Evolutionary conservation across 2,888 invertebrate genomes (phyloP).

Genomic region (Xestia rhomboidea): DNA sequence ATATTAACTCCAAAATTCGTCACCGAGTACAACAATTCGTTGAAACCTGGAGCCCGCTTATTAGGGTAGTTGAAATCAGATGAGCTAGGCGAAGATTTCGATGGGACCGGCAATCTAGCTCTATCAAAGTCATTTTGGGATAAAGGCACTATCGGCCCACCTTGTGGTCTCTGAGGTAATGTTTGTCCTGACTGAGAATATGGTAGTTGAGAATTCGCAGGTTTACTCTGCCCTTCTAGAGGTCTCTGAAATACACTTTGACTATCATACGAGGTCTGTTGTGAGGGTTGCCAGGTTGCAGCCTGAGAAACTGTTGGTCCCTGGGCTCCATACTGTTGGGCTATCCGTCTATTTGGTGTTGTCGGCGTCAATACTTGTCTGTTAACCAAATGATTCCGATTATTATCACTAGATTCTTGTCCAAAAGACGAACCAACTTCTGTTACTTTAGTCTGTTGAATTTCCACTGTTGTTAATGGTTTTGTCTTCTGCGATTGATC

Average conservation of each 20-base stretch:
- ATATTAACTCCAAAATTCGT: constrained; percentile 79
- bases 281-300: not conserved
- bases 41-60: constrained; percentile 27
- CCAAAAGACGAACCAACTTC: constrained; percentile 18
- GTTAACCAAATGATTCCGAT: not conserved
- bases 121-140: constrained; percentile 5
- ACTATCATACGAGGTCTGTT: constrained; percentile 1
- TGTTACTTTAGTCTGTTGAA: constrained; percentile 51
- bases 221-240: not conserved
- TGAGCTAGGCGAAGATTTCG: not conserved
- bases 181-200: not conserved
- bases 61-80: not conserved
- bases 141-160: not conserved
- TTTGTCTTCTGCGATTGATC: not conserved
- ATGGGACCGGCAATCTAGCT: not conserved
- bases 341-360: constrained; percentile 1
- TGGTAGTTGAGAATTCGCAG: constrained; percentile 10
- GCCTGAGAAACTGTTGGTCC: not conserved
- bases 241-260: not conserved
- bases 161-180: constrained; percentile 2
- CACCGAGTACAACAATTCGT: constrained; percentile 66
- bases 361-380: constrained; percentile 10
- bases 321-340: not conserved
- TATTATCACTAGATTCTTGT: not conserved
- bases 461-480: constrained; percentile 22